Base-by-base conservation (phyloP, 2,888 invertebrate species). In the Frankliniella intonsa region DNA sequence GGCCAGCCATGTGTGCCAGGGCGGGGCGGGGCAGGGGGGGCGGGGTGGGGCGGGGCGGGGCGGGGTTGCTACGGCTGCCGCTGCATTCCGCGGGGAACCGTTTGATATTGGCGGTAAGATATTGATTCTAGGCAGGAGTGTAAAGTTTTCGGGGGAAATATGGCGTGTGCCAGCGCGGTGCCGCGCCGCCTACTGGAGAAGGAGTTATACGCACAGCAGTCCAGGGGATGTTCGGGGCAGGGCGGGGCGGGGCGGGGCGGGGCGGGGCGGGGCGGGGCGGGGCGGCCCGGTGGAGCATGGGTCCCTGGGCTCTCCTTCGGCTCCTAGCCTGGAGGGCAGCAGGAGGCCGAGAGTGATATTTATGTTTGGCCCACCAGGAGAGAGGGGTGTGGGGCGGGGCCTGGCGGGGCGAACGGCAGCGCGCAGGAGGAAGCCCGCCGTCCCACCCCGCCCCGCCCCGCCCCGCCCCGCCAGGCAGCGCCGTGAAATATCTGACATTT, bases 401-500 rank as follows among this genome's bases (percentile, higher is more conserved):
- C n/a, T n/a, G 38, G 38, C 38, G 38, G 38, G 38, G 38, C 38
- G 38, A 38, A 38, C 38, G 38, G 38, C 38, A 2, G 38, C 55
- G 55, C 11, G 55, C 5, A 55, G 55, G 55, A 14, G 55, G 17
- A 55, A 12, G 55, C 55, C 55, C 38, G 5, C 38, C 38, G 5
- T 5, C 38, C 5, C 38, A 38, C 38, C 38, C 38, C 38, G 38
- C 38, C 38, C 38, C 38, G 38, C 38, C 38, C 38, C 38, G 38
- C 38, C 14, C 17, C 14, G 62, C 62, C 17, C 7, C 14, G 62
- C 19, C 62, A 14, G n/a, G 62, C 62, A 10, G 19, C 62, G 11
- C 69, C 69, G 69, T 76, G 69, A 76, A 76, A 76, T 76, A 76
- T 76, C 69, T 76, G 69, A 76, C 69, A 25, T 76, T 76, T 76